Evolutionary conservation across 2,888 invertebrate species (phyloP).

Genomic region (Kuschelorhynchus macadamiae): DNA sequence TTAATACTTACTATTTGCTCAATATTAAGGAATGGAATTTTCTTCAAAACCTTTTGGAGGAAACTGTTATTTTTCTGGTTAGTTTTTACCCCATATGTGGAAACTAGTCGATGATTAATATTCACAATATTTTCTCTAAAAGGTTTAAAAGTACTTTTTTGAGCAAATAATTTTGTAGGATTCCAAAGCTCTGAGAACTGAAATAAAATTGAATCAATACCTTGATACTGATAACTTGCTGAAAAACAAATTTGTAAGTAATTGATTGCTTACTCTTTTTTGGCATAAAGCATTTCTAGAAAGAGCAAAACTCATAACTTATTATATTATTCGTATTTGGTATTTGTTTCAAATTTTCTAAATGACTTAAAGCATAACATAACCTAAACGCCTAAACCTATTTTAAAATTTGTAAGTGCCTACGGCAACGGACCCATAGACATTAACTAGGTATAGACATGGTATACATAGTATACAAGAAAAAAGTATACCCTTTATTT

Average conservation of each 20-base stretch:
- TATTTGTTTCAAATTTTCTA: not conserved
- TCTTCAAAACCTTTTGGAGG: constrained; percentile 52
- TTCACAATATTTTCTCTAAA: not conserved
- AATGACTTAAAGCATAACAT: too few relatives aligned
- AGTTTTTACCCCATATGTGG: constrained; percentile 53
- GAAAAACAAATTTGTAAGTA: too few relatives aligned
- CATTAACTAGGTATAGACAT: too few relatives aligned
- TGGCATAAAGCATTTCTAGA: not conserved
- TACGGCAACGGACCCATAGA: too few relatives aligned
- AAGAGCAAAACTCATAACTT: constrained; percentile 12
- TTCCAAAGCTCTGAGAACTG: too few relatives aligned
- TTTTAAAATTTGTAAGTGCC: too few relatives aligned
- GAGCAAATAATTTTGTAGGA: too few relatives aligned
- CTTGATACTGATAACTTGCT: too few relatives aligned
- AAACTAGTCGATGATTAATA: constrained; percentile 28
- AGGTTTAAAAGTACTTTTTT: constrained; percentile 2
- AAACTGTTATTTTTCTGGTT: constrained; percentile 51
- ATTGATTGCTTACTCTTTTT: constrained; percentile 9
- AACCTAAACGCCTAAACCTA: too few relatives aligned
- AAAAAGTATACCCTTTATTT: too few relatives aligned
- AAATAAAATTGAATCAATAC: too few relatives aligned
- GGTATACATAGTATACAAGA: too few relatives aligned
- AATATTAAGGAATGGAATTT: constrained; percentile 58
- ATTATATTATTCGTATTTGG: not conserved
- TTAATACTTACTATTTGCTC: constrained; percentile 55